Percentiles rank a stretch among this genome's conserved stretches.
Evolutionary conservation across 2,113 vertebrate genomes (phyloP).

Genomic region (Ptyas mucosa): DNA sequence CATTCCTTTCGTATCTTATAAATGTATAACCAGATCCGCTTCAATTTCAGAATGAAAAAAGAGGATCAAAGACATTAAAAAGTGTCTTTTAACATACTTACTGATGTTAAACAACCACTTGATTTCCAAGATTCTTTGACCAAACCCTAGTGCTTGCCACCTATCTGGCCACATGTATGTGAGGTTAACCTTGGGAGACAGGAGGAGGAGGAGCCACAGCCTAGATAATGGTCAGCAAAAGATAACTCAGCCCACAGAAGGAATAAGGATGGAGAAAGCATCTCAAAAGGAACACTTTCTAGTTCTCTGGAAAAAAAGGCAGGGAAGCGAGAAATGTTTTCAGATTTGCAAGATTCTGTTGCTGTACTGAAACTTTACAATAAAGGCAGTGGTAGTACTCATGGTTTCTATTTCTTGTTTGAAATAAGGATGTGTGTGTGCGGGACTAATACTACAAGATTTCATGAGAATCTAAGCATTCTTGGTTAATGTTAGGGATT

Average conservation of each 20-base stretch:
- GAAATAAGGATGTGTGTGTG: no score
- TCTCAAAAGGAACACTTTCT: not conserved
- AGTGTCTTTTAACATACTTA: not conserved
- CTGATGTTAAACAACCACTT: not conserved
- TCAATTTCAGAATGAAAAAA: not conserved
- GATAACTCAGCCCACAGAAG: not conserved
- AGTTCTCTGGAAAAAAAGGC: not conserved
- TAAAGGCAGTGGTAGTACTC: not conserved
- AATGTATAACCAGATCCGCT: not conserved
- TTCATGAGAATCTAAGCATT: not conserved
- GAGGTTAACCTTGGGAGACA: not conserved
- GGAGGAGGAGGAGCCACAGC: not conserved
- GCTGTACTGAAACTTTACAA: not conserved
- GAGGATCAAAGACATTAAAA: not conserved
- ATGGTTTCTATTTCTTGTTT: not conserved
- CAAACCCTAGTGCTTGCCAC: not conserved
- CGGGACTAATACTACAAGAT: not conserved
- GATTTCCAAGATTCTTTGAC: not conserved
- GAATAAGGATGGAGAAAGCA: not conserved
- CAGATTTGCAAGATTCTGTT: not conserved
- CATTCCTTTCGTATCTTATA: not conserved
- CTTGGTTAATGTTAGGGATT: not conserved
- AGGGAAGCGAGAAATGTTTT: not conserved
- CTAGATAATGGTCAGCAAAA: not conserved
- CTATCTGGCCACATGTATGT: not conserved